Conservation (phyloP, 2,888 invertebrate genomes). For the Neoascia interrupta region DNA sequence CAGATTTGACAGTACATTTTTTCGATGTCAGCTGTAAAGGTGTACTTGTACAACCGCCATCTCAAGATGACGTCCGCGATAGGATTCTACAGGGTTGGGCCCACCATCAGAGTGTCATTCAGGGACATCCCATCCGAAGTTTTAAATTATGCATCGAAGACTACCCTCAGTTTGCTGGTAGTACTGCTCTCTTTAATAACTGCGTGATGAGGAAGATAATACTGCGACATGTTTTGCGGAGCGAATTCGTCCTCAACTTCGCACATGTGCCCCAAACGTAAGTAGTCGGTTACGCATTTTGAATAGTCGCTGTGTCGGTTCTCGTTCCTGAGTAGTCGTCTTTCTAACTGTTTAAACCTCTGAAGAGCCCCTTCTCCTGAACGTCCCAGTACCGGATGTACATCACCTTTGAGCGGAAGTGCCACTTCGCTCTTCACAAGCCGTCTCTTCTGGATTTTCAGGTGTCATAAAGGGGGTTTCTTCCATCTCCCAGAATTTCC, state of each 20-base stretch:
- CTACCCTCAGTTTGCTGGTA: constrained; percentile 36
- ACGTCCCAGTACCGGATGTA: constrained; percentile 10
- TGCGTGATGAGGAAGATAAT: constrained; percentile 12
- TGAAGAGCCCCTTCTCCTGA: constrained; percentile 14
- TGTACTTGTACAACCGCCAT: constrained; percentile 16
- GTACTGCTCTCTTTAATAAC: constrained; percentile 29
- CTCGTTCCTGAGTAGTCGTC: background rate
- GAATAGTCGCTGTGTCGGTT: background rate
- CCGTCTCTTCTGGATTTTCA: constrained; percentile 6
- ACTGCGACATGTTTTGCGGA: background rate
- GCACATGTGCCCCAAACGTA: constrained; percentile 12
- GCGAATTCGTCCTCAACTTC: background rate
- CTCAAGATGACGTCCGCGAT: constrained; percentile 1
- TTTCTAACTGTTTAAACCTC: constrained; percentile 3
- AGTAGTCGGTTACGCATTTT: constrained; percentile 3
- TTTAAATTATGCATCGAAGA: constrained; percentile 43
- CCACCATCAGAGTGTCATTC: constrained; percentile 61
- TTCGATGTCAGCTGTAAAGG: constrained; percentile 70
- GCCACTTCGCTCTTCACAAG: constrained; percentile 27
- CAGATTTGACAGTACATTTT: constrained; percentile 15
- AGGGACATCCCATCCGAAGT: constrained; percentile 55
- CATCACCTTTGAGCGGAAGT: constrained; percentile 27
- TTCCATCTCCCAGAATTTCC: constrained; percentile 28
- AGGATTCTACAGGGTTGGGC: constrained; percentile 6
- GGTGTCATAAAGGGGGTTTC: background rate